Conservation (phyloP, 2,797 vertebrate species). For the Pristis pectinata region DNA sequence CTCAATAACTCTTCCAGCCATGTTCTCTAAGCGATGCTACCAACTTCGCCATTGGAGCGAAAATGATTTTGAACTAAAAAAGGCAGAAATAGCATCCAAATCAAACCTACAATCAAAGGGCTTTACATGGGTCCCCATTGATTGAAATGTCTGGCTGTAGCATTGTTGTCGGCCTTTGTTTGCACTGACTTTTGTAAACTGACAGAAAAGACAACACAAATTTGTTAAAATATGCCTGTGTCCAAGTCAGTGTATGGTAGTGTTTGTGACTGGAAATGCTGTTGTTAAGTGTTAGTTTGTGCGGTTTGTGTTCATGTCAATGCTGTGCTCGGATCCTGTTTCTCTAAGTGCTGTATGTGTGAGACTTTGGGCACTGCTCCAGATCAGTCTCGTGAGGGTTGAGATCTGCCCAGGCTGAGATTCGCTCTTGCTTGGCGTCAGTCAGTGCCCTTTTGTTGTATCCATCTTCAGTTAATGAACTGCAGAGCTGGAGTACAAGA, state of each 20-base stretch:
- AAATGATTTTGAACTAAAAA: background rate
- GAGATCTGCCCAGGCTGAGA: conserved; percentile 10
- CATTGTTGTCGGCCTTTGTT: background rate
- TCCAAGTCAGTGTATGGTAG: background rate
- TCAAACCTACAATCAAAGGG: background rate
- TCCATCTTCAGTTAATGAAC: conserved; percentile 31
- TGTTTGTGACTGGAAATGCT: conserved; percentile 6
- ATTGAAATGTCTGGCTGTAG: background rate
- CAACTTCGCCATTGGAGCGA: background rate
- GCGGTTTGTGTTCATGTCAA: background rate
- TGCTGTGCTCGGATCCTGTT: background rate
- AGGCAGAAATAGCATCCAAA: too few species aligned
- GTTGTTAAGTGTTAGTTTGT: background rate
- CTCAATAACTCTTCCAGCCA: background rate
- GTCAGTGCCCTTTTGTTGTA: conserved; percentile 25
- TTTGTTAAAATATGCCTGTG: background rate
- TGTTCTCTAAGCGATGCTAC: background rate
- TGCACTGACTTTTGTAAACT: background rate
- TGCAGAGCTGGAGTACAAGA: conserved; percentile 10
- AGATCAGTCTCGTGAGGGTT: background rate
- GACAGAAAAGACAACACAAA: background rate
- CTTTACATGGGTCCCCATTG: background rate
- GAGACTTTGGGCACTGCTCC: background rate
- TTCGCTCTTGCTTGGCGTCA: conserved; percentile 24
- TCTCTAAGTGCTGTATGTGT: conserved; percentile 9